Base-by-base conservation (phyloP, 2,888 invertebrate species). In the Polietes domitor region DNA sequence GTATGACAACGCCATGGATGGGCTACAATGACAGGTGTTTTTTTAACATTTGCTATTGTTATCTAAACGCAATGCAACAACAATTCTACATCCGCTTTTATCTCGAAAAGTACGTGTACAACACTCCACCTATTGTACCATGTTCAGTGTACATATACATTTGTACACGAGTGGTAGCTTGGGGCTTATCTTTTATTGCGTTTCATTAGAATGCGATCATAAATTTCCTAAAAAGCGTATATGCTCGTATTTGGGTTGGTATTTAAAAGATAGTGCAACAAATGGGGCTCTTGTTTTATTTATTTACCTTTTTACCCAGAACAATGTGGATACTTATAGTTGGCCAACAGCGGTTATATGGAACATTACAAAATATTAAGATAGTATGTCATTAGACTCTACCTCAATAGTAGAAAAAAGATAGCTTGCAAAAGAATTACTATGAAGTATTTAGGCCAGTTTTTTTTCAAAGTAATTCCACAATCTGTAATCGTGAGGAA, bases 201-300 rank as follows among this genome's bases (percentile, higher is more conserved):
- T 32, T 63, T 63, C 17, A 28, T n/a, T 32, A 63, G 28, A 63
- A 63, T 63, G 5, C 17, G 63, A 4, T 63, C 32, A 19, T 63
- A 63, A 32, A 63, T 32, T 63, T n/a, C 4, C 17, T 32, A 17
- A 15, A 32, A 26, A 17, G 7, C 3, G 7, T 5, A 32, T 5
- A 32, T 6, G 24, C 9, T 10, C 9, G 3, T 55, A 21, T 55
- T 55, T 41, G 10, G 12, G 41, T 41, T 41, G 21, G 12, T 24
- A 19, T 55, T 41, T 55, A 50, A 55, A 21, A 3, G 55, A 55
- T 55, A 24, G 7, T 24, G 9, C 55, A 24, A 55, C n/a, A 50
- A 12, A 41, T 12, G 32, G 4, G 32, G 32, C 9, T 32, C 32
- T 32, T 32, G 32, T 32, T 32, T 9, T 32, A 32, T 32, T 32